These are phyloP conservation scores for Battus philenor DNA, from an alignment of 1,140 invertebrate species.

Conservation along the genomic window DNA sequence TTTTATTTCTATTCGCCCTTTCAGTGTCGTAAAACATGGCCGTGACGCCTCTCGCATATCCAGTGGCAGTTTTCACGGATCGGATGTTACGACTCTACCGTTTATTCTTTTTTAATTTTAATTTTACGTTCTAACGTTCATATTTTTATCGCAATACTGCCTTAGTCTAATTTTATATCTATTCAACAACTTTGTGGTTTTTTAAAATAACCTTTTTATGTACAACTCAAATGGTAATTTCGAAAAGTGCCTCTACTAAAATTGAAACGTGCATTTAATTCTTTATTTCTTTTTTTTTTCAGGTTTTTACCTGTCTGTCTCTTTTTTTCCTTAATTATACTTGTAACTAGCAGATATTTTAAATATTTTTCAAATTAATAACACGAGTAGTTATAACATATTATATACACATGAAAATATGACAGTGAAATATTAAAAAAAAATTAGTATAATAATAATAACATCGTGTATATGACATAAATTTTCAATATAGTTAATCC, in stretches of 20 bases:
- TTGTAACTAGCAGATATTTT: neutral
- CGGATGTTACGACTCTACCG: conserved; percentile 6
- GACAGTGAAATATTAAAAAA: neutral
- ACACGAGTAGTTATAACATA: neutral
- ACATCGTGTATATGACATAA: neutral
- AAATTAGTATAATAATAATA: neutral
- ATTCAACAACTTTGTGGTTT: neutral
- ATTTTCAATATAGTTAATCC: neutral
- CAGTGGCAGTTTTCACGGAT: conserved; percentile 15
- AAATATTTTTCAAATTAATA: neutral
- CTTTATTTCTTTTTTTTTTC: too few species aligned
- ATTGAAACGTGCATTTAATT: too few species aligned
- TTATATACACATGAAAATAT: neutral
- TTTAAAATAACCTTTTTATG: neutral
- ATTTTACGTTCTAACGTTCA: too few species aligned
- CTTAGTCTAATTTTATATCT: too few species aligned
- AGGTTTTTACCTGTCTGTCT: neutral
- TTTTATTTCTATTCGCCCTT: conserved; percentile 44
- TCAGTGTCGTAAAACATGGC: conserved; percentile 45
- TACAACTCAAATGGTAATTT: too few species aligned
- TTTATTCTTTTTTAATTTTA: conserved; percentile 10
- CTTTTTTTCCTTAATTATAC: neutral
- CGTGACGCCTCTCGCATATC: conserved; percentile 22
- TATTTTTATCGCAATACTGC: too few species aligned
- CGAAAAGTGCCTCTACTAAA: too few species aligned